Evolutionary conservation across 2,797 vertebrate species (phyloP).

Genomic region (Karalla daura): DNA sequence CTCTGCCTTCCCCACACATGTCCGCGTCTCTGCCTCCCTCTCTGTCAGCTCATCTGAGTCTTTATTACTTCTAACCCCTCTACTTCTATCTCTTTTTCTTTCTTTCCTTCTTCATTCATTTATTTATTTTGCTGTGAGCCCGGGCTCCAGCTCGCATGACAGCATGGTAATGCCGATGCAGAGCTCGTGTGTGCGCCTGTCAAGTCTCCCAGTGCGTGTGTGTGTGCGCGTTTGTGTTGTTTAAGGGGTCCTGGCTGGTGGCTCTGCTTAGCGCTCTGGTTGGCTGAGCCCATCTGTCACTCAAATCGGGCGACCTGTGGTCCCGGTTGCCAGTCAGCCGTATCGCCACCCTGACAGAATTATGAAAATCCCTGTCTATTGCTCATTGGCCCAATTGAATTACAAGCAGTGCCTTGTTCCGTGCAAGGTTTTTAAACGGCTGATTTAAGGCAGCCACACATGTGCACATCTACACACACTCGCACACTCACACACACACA

Average conservation of each 20-base stretch:
- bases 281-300: conserved; percentile 94
- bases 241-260: conserved; percentile 42
- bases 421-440: conserved; percentile 68
- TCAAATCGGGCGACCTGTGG: conserved; percentile 85
- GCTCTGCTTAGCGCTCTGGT: conserved; percentile 87
- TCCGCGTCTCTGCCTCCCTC: conserved; percentile 15
- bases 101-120: not conserved
- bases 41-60: conserved; percentile 33
- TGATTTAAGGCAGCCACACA: conserved; percentile 58
- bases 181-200: conserved; percentile 83
- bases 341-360: conserved; percentile 84
- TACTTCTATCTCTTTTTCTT: too few relatives aligned
- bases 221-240: not conserved
- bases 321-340: conserved; percentile 81
- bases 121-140: conserved; percentile 11
- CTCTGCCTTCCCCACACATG: conserved; percentile 29
- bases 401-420: conserved; percentile 80
- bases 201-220: conserved; percentile 74
- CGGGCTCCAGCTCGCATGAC: conserved; percentile 7
- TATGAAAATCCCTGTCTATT: conserved; percentile 87
- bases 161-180: conserved; percentile 73
- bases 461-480: not conserved
- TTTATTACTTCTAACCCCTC: not conserved
- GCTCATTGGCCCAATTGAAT: conserved; percentile 87
- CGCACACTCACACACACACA: conserved; percentile 19